Base-by-base conservation (phyloP, 2,797 vertebrate species). In the Hyperoplus immaculatus region DNA sequence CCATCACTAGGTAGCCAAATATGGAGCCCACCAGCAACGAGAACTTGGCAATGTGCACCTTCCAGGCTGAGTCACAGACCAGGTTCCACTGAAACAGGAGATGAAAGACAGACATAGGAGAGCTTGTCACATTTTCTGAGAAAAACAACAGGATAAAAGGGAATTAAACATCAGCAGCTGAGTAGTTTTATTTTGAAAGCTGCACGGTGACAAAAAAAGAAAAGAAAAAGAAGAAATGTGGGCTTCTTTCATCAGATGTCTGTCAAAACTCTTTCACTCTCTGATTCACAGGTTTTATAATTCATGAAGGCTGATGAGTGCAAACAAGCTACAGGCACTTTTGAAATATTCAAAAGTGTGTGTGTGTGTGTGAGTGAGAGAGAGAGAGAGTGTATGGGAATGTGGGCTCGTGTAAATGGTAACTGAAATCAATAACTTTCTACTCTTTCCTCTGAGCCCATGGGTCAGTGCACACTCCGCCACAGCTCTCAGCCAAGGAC, bases 41-140 rank as follows among this genome's bases (percentile, higher is more conserved):
- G 92, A 99, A 99, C 91, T 99, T 99, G 84, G 98, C 97, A 85
- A 99, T 98, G 92, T 99, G 98, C 57, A 99, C 98, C 93, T 97
- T 98, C 97, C 97, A 99, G 83, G 97, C 95, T 46, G 96, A 97
- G 82, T 98, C 97, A 82, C 98, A 99, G 91, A 99, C 97, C 94
- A 99, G 95, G 89, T 97, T 96, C 97, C 97, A 99, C 98, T 98
- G 87, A 39, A 95, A 93, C 29, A 75, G 60, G 58, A 81, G 51
- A 72, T 14, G 36, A 69, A 47, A 80, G 8, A 77, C 12, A 57
- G 21, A 60, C 45, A 69, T 46, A 69, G 4, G 49, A 72, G 60
- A 47, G 29, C 63, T 55, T 80, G 51, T 69, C 49, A 18, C 42
- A 18, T 76, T 76, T 67, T 67, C 1, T 80, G 65, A 39, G 57